phyloP scores from a whole-genome alignment of 2,113 vertebrate genomes.

The Misgurnus anguillicaudatus region DNA sequence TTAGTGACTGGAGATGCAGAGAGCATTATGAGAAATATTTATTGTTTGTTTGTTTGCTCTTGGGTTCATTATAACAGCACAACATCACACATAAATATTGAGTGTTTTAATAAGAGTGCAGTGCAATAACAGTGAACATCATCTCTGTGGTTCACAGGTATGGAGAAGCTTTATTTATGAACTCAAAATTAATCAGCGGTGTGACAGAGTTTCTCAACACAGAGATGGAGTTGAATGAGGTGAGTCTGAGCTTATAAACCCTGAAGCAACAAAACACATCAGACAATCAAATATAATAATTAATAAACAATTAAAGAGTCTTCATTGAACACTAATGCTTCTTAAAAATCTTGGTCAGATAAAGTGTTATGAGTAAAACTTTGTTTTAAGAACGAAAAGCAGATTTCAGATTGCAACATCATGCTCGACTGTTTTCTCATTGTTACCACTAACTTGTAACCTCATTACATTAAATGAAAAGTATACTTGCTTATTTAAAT shows the following conservation, averaged over 20 bases:
- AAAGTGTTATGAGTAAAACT: neutral
- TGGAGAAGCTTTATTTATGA: conserved; percentile 98
- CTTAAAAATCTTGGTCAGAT: neutral
- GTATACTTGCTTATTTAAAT: conserved; percentile 43
- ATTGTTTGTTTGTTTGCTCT: conserved; percentile 3
- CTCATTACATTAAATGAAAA: conserved; percentile 20
- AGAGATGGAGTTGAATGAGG: conserved; percentile 89
- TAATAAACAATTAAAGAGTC: too few species aligned
- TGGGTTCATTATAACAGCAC: neutral
- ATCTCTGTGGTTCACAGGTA: conserved; percentile 76
- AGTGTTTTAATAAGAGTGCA: neutral
- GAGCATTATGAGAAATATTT: conserved; percentile 20
- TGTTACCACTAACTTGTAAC: conserved; percentile 26
- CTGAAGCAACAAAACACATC: neutral
- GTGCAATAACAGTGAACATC: too few species aligned
- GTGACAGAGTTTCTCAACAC: conserved; percentile 98
- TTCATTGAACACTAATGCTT: too few species aligned
- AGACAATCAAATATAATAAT: neutral
- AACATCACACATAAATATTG: neutral
- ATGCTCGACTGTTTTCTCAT: conserved; percentile 14
- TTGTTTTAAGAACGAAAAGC: neutral
- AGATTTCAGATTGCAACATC: neutral
- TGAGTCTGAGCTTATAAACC: conserved; percentile 65
- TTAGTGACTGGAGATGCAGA: conserved; percentile 15
- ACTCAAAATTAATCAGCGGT: conserved; percentile 93